phyloP scores from a whole-genome alignment of 2,113 vertebrate species.

The Sula dactylatra region DNA sequence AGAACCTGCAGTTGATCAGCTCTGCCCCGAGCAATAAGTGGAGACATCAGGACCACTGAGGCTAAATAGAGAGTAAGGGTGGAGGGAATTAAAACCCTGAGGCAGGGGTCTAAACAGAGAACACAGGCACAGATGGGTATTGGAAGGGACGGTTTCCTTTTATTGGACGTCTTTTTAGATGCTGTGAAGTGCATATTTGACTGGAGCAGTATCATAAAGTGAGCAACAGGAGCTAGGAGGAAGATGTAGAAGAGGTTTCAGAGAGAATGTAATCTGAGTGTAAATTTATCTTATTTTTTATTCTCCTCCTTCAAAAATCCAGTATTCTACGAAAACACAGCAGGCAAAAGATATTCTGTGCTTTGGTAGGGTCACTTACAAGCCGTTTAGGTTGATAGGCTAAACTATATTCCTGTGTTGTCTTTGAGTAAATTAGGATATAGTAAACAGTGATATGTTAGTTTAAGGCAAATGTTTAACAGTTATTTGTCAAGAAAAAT shows the following conservation, averaged over 20 bases:
- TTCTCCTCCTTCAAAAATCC: neutral
- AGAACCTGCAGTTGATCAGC: conserved; percentile 53
- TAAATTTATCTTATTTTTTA: neutral
- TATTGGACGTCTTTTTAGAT: neutral
- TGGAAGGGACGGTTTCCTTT: neutral
- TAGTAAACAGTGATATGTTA: neutral
- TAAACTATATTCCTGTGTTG: neutral
- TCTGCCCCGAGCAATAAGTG: conserved; percentile 15
- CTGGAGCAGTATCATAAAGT: neutral
- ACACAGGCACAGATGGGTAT: neutral
- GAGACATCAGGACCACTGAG: neutral
- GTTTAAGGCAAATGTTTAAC: neutral
- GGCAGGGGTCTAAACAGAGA: neutral
- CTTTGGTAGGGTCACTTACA: neutral
- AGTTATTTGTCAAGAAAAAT: conserved; percentile 3
- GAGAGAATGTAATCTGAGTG: neutral
- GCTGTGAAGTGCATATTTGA: neutral
- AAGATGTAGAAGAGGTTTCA: neutral
- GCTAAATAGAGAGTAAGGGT: neutral
- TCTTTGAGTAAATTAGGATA: neutral
- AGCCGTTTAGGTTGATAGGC: neutral
- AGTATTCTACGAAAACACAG: neutral
- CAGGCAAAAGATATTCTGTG: neutral
- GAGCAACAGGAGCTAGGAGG: neutral
- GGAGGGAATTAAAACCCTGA: neutral